Evolutionary conservation across 2,113 vertebrate genomes (phyloP).

Genomic region (Tringa solitaria): DNA sequence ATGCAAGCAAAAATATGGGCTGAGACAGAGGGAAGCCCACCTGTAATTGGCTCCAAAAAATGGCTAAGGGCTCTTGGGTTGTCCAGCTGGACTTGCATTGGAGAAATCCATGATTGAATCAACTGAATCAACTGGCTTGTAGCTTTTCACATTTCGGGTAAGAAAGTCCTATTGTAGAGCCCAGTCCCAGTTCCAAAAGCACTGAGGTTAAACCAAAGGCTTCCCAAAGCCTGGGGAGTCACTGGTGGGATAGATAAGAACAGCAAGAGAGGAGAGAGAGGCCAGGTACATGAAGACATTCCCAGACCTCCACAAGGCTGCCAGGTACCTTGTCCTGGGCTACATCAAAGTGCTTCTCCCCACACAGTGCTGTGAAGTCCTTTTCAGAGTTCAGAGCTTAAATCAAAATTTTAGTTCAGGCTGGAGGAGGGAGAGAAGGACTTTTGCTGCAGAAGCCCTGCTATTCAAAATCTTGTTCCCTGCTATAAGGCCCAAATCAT

Average conservation of each 20-base stretch:
- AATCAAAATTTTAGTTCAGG: neutral
- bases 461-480: neutral
- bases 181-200: neutral
- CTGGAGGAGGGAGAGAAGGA: neutral
- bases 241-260: neutral
- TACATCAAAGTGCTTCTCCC: neutral
- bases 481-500: fast-evolving
- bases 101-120: neutral
- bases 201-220: neutral
- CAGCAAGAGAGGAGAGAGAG: neutral
- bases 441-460: neutral
- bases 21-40: neutral
- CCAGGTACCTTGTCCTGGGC: neutral
- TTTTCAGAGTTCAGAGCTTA: neutral
- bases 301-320: neutral
- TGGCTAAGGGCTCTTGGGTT: neutral
- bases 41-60: neutral
- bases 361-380: neutral
- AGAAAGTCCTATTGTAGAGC: neutral
- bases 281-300: neutral
- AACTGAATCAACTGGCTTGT: neutral
- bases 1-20: neutral
- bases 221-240: neutral
- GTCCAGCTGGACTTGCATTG: neutral
- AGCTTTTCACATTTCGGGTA: neutral